These are phyloP conservation scores for Illadopsis cleaveri DNA, from an alignment of 2,113 vertebrate species.

Conservation along the genomic window DNA sequence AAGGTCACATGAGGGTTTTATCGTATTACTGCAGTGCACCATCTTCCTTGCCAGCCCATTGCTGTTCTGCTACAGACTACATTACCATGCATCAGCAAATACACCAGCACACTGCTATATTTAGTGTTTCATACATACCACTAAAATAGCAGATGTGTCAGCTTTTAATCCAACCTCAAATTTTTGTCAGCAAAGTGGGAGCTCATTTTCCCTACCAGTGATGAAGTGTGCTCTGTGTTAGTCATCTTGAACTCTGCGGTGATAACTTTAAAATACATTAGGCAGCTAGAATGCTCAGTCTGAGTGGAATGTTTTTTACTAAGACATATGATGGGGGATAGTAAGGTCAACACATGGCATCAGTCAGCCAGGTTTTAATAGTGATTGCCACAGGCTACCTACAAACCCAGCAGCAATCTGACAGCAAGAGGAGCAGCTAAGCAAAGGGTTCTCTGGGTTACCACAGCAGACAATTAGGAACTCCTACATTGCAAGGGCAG, in stretches of 20 bases:
- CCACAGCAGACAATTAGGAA: not conserved
- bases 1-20: conserved; percentile 56
- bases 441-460: not conserved
- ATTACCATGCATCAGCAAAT: conserved; percentile 70
- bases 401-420: not conserved
- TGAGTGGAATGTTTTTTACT: not conserved
- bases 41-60: conserved; percentile 48
- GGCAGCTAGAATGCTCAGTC: not conserved
- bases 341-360: not conserved
- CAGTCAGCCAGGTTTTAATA: not conserved
- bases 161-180: conserved; percentile 33
- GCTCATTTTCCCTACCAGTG: not conserved
- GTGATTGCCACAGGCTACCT: not conserved
- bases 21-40: conserved; percentile 60
- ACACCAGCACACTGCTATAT: not conserved
- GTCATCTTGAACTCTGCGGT: not conserved
- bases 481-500: not conserved
- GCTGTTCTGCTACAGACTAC: conserved; percentile 39
- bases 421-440: not conserved
- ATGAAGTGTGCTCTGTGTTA: conserved; percentile 6
- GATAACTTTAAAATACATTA: conserved; percentile 9
- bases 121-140: conserved; percentile 42
- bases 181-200: conserved; percentile 47
- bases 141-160: conserved; percentile 43
- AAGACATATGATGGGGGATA: not conserved